These are phyloP conservation scores for Semotilus atromaculatus DNA, from an alignment of 2,797 vertebrate species.

Conservation along the genomic window DNA sequence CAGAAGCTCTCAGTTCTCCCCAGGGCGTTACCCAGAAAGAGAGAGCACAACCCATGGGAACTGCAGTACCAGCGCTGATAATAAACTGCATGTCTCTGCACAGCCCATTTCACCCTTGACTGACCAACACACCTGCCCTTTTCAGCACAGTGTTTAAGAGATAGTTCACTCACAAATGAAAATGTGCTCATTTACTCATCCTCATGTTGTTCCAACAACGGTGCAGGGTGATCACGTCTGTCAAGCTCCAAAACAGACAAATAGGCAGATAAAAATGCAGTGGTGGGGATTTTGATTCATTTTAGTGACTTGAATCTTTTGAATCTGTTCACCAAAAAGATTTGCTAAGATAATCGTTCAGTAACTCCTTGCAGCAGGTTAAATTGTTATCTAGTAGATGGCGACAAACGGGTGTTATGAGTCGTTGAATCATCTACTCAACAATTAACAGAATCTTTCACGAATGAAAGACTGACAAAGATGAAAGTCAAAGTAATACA, in stretches of 20 bases:
- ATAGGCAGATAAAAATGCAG: neutral
- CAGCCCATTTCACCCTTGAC: slow-evolving; percentile 27
- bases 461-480: neutral
- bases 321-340: neutral
- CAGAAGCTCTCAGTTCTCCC: neutral
- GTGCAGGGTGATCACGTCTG: neutral
- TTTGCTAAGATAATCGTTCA: neutral
- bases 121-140: slow-evolving; percentile 11
- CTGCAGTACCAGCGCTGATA: slow-evolving; percentile 1
- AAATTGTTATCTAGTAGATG: neutral
- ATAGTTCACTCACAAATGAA: neutral
- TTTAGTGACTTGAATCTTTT: neutral
- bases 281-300: neutral
- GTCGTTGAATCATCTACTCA: neutral
- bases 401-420: neutral
- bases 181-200: neutral
- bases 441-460: neutral
- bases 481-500: too few relatives aligned
- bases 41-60: slow-evolving; percentile 20
- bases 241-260: neutral
- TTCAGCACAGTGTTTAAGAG: slow-evolving; percentile 11
- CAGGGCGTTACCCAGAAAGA: slow-evolving; percentile 11
- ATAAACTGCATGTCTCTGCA: slow-evolving; percentile 37
- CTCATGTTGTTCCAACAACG: neutral
- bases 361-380: neutral